These are phyloP conservation scores for Ceyx cyanopectus DNA, from an alignment of 2,113 vertebrate genomes.

Conservation along the genomic window DNA sequence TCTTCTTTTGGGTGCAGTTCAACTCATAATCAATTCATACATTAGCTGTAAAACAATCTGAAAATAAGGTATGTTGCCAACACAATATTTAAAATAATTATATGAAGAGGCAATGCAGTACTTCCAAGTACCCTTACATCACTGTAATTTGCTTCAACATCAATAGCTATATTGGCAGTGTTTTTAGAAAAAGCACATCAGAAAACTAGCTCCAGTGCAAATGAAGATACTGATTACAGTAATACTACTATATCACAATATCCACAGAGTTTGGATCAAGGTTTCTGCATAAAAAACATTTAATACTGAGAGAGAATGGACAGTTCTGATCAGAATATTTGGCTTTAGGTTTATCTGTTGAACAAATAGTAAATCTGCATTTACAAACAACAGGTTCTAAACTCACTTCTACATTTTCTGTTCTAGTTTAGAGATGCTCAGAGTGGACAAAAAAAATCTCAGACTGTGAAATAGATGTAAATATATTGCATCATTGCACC, in stretches of 20 bases:
- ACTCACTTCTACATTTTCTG: neutral
- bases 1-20: neutral
- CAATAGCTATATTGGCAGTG: neutral
- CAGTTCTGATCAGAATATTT: neutral
- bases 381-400: neutral
- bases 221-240: neutral
- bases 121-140: neutral
- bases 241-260: neutral
- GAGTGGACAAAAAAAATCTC: neutral
- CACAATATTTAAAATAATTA: conserved; percentile 29
- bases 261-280: neutral
- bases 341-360: neutral
- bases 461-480: neutral
- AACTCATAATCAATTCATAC: neutral
- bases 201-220: neutral
- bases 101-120: conserved; percentile 4
- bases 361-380: neutral
- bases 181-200: neutral
- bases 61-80: conserved; percentile 17
- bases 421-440: neutral
- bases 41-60: neutral
- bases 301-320: neutral
- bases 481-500: neutral
- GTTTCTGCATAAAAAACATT: neutral
- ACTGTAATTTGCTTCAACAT: conserved; percentile 13